phyloP scores from a whole-genome alignment of 2,113 vertebrate genomes.

The Beaufortia kweichowensis region DNA sequence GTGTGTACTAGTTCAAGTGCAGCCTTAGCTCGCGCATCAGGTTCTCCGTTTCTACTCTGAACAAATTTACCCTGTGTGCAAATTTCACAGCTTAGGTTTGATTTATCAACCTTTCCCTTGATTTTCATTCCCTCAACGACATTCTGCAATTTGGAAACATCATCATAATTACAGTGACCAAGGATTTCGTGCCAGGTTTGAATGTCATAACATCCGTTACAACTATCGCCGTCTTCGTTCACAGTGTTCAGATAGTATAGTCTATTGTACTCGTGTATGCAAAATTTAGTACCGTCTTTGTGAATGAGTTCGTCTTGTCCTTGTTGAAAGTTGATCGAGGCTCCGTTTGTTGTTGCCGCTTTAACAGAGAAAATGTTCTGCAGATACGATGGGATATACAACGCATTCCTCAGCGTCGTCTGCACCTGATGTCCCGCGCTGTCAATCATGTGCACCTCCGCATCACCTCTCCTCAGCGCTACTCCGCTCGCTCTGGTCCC shows the following conservation, averaged over 20 bases:
- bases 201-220: slow-evolving; percentile 36
- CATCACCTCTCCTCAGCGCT: background rate
- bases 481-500: background rate
- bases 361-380: slow-evolving; percentile 22
- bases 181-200: slow-evolving; percentile 33
- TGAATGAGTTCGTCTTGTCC: background rate
- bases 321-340: background rate
- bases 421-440: background rate
- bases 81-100: slow-evolving; percentile 22
- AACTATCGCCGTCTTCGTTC: too few relatives aligned
- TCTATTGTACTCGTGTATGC: background rate
- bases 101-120: background rate
- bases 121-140: slow-evolving; percentile 15
- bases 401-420: background rate
- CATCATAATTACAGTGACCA: slow-evolving; percentile 24
- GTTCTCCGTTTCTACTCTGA: too few relatives aligned
- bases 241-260: slow-evolving; percentile 2
- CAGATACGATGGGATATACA: background rate
- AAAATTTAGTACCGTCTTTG: slow-evolving; percentile 2
- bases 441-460: background rate
- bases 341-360: slow-evolving; percentile 7
- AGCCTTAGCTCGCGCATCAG: too few relatives aligned
- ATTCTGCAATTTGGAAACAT: slow-evolving; percentile 22
- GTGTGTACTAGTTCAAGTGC: too few relatives aligned
- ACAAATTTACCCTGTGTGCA: slow-evolving; percentile 22